phyloP scores from a whole-genome alignment of 2,797 vertebrate genomes.

The Syngnathus acus region DNA sequence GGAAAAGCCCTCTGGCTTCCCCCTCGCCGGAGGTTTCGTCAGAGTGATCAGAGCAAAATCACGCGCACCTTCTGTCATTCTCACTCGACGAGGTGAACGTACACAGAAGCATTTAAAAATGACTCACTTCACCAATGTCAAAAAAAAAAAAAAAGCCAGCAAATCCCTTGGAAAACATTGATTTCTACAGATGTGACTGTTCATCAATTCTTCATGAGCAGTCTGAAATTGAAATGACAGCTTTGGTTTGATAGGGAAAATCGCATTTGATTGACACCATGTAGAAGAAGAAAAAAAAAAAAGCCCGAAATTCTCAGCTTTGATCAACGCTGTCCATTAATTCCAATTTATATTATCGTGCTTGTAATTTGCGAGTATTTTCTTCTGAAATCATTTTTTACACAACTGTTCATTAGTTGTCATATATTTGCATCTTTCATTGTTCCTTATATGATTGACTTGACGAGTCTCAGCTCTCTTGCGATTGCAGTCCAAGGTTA shows the following conservation, averaged over 20 bases:
- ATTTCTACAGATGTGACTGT: slow-evolving; percentile 57
- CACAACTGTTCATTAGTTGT: not conserved
- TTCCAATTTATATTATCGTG: not conserved
- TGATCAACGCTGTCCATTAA: not conserved
- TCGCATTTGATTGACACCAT: no score
- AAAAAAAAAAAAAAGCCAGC: slow-evolving; percentile 30
- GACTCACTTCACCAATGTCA: slow-evolving; percentile 54
- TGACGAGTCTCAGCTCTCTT: slow-evolving; percentile 33
- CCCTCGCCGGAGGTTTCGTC: slow-evolving; percentile 65
- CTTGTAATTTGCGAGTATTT: not conserved
- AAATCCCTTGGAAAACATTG: slow-evolving; percentile 57
- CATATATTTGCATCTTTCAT: slow-evolving; percentile 32
- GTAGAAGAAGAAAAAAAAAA: not conserved
- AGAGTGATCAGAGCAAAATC: slow-evolving; percentile 61
- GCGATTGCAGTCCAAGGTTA: slow-evolving; percentile 57
- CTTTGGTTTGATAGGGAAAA: not conserved
- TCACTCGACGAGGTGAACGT: slow-evolving; percentile 6
- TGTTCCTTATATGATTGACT: slow-evolving; percentile 33
- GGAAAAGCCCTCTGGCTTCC: slow-evolving; percentile 66
- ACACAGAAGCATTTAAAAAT: slow-evolving; percentile 43
- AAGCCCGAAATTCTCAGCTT: slow-evolving; percentile 3
- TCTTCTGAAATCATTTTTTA: no score
- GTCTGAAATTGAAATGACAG: slow-evolving; percentile 7
- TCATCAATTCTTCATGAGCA: slow-evolving; percentile 59
- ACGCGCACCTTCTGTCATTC: slow-evolving; percentile 53